Evolutionary conservation across 35 echinoderm and acorn worm species (phyloP).

Genomic region (Lytechinus variegatus): DNA sequence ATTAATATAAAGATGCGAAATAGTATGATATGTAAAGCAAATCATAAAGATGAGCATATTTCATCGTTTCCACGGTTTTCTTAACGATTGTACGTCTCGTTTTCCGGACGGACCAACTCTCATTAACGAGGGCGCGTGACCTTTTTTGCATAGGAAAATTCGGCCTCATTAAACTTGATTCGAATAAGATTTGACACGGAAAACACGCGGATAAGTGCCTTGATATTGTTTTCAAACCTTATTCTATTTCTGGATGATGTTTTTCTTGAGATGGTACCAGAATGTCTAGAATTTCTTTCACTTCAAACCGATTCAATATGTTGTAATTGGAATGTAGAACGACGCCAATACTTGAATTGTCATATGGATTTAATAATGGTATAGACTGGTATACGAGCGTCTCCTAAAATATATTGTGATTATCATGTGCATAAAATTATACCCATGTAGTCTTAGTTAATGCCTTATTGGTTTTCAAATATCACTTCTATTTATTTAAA

Average conservation of each 20-base stretch:
- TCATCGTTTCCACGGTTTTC: too few relatives aligned
- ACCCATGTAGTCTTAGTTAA: too few relatives aligned
- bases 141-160: slow-evolving; percentile 8
- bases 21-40: too few relatives aligned
- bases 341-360: not conserved
- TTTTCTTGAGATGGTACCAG: not conserved
- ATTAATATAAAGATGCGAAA: too few relatives aligned
- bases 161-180: not conserved
- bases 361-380: not conserved
- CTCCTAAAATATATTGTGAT: not conserved
- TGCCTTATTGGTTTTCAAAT: too few relatives aligned
- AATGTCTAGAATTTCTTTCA: not conserved
- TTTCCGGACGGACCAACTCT: too few relatives aligned
- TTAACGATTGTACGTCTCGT: too few relatives aligned
- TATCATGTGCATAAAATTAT: too few relatives aligned
- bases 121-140: not conserved
- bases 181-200: not conserved
- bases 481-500: too few relatives aligned
- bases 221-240: not conserved
- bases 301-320: not conserved
- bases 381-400: not conserved
- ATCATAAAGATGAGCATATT: too few relatives aligned
- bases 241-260: slow-evolving; percentile 5
- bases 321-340: not conserved
- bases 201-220: not conserved